Evolutionary conservation across 2,888 invertebrate genomes (phyloP), one percentile per base, ranked within the genome.

Genomic region (Ormyrus labotus): DNA sequence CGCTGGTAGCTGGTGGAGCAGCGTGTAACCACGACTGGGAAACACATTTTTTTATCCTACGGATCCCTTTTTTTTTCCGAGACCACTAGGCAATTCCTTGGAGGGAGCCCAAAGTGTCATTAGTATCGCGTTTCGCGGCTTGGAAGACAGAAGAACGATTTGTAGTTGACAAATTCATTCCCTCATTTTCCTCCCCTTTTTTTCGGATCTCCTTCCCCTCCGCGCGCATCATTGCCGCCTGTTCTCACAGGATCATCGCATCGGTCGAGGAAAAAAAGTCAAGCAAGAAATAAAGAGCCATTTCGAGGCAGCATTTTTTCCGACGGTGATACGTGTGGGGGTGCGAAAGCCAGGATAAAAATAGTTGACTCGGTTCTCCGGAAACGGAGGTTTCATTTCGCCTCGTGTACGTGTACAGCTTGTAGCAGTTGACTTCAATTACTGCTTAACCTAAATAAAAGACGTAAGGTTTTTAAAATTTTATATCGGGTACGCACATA

Each of bases 121-220:
- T 80, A 80, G 80, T 80, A 80, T 80, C 80, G 71, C 55, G 45
- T 80, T 80, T 80, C 75, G 34, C 57, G 13, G 50, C 10, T 10
- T 45, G 53, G 69, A 65, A 47, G 69, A 64, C 68, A 64, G 73
- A 73, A 73, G 34, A 58, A 60, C 78, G 73, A 78, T 78, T 74
- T 81, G 81, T 78, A 78, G 73, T 74, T 69, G 74, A 81, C 77
- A 70, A 81, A 78, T 78, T 81, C 72, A 74, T 81, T 67, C 58
- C 67, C 67, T 61, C 71, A 13, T 51, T n/a, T 9, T 50, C 61
- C 34, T 51, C 58, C 34, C 19, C 34, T 13, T n/a, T 9, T 58
- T 48, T 57, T 9, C 50, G n/a, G 7, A n/a, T 0, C 50, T 9
- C 6, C 19, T 19, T 10, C 58, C 13, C 13, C n/a, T 57, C 5